Percentiles rank a stretch among this genome's conserved stretches.
These are phyloP conservation scores for Zaprionus nigranus DNA, from an alignment of 1,140 invertebrate genomes.

Conservation along the genomic window DNA sequence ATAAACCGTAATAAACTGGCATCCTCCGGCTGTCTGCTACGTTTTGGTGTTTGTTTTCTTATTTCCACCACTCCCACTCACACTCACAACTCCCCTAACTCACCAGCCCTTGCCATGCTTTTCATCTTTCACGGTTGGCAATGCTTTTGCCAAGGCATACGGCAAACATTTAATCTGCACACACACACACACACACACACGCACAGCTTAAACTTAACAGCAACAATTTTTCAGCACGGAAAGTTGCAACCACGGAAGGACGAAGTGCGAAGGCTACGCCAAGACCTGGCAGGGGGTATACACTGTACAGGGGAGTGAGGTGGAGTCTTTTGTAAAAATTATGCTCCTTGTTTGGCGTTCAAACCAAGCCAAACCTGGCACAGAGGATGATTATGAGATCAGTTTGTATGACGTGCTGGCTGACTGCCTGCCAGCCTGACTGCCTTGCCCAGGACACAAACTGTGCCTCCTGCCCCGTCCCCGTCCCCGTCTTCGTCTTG, in stretches of 20 bases:
- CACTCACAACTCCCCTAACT: background rate
- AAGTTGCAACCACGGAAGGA: constrained; percentile 44
- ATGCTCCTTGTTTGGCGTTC: constrained; percentile 71
- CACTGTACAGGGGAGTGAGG: background rate
- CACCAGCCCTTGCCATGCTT: constrained; percentile 3
- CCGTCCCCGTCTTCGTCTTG: background rate
- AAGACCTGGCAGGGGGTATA: background rate
- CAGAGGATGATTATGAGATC: constrained; percentile 76
- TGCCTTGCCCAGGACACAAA: constrained; percentile 38
- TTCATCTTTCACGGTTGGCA: constrained; percentile 13
- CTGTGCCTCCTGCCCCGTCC: constrained; percentile 7
- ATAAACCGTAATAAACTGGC: constrained; percentile 77
- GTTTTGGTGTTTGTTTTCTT: constrained; percentile 34
- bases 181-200: constrained; percentile 44
- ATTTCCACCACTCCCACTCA: constrained; percentile 16
- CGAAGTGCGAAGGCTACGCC: constrained; percentile 1
- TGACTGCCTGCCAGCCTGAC: constrained; percentile 10
- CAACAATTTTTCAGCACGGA: constrained; percentile 38
- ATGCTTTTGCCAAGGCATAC: constrained; percentile 45
- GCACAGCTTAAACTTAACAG: constrained; percentile 58
- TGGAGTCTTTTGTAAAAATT: constrained; percentile 62
- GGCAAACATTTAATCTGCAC: constrained; percentile 79
- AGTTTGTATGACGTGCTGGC: constrained; percentile 73
- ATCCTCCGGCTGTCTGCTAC: constrained; percentile 55
- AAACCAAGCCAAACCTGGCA: constrained; percentile 66